Evolutionary conservation across 2,888 invertebrate species (phyloP).

Genomic region (Platycnemis pennipes): DNA sequence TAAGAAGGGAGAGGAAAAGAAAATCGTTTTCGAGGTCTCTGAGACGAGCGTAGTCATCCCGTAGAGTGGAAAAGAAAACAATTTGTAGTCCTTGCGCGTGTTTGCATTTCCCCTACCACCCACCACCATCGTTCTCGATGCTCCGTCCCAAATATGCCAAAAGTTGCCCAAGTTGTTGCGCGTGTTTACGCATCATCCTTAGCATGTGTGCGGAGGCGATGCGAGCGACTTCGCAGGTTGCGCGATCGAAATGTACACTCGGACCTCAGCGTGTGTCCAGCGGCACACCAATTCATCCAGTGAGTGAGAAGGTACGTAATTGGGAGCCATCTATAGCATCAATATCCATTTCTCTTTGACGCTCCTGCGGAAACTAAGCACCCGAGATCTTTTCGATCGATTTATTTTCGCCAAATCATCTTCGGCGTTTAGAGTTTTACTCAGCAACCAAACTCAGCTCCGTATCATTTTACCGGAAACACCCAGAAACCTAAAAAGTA

Average conservation of each 20-base stretch:
- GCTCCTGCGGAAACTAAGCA: too few species aligned
- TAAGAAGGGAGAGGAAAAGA: not conserved
- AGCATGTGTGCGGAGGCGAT: not conserved
- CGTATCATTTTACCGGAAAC: too few species aligned
- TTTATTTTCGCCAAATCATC: too few species aligned
- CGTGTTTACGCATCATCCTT: not conserved
- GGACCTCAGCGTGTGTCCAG: too few species aligned
- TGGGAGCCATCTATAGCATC: too few species aligned
- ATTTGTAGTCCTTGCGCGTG: not conserved
- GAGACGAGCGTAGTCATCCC: not conserved
- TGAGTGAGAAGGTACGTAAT: too few species aligned
- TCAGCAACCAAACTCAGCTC: too few species aligned
- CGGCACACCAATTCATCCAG: too few species aligned
- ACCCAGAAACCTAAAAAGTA: too few species aligned
- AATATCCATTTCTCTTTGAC: too few species aligned
- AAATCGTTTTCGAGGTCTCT: not conserved
- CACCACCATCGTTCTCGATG: not conserved
- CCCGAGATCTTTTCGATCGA: too few species aligned
- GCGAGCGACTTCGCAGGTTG: not conserved
- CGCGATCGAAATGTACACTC: not conserved
- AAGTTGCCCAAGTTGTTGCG: slow-evolving; percentile 7
- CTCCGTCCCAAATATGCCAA: slow-evolving; percentile 38
- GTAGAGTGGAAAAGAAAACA: not conserved
- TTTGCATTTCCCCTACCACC: not conserved
- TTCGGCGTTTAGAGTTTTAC: too few species aligned